Percentiles rank a stretch among this genome's conserved stretches.
Conservation (phyloP, 2,797 vertebrate genomes). For the Pristis pectinata region DNA sequence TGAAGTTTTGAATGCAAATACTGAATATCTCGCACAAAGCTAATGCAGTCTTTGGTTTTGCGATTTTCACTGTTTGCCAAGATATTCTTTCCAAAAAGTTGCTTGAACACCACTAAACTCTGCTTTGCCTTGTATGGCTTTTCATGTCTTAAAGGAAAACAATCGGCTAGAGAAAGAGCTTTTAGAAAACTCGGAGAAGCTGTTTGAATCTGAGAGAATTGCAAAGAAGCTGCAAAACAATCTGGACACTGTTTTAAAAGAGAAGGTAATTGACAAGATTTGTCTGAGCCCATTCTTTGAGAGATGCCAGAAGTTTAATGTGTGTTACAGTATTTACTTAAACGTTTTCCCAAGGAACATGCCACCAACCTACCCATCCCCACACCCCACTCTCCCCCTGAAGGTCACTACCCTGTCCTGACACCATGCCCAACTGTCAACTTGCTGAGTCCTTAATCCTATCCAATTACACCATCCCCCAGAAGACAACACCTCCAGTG, state of each 20-base stretch:
- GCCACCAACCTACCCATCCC: too few relatives aligned
- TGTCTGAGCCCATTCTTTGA: background rate
- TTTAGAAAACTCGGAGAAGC: conserved; percentile 71
- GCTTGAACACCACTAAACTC: background rate
- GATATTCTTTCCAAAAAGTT: background rate
- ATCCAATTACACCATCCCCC: too few relatives aligned
- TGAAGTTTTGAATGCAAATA: background rate
- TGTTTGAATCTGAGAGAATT: conserved; percentile 67
- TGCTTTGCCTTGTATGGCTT: background rate
- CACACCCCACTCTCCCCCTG: too few relatives aligned
- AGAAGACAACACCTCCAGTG: too few relatives aligned
- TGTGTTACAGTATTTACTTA: background rate
- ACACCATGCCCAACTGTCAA: too few relatives aligned
- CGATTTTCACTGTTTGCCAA: background rate
- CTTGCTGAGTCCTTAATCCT: too few relatives aligned
- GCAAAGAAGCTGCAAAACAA: conserved; percentile 75
- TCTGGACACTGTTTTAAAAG: conserved; percentile 76
- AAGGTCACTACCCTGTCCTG: too few relatives aligned
- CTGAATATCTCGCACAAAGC: background rate
- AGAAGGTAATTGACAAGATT: conserved; percentile 68
- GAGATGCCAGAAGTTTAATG: background rate
- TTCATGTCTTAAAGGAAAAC: conserved; percentile 69
- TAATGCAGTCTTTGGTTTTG: background rate
- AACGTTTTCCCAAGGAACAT: background rate
- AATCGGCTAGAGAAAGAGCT: conserved; percentile 79